Base-by-base conservation (phyloP, 2,888 invertebrate genomes). In the Eretmocerus hayati region DNA sequence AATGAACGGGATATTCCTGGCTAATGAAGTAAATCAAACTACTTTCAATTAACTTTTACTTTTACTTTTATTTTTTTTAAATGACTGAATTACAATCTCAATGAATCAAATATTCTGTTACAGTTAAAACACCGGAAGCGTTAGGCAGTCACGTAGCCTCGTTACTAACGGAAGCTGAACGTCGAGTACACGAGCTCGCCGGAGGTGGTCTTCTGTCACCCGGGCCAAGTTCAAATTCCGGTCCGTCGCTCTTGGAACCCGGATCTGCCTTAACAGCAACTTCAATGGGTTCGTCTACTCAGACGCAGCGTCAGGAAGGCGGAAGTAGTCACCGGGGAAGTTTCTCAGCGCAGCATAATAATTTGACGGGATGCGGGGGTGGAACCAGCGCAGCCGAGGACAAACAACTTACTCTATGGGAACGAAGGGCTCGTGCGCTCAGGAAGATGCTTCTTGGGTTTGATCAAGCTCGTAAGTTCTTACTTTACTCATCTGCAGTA, bases 341-440 rank as follows among this genome's bases (percentile, higher is more conserved):
- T 58, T 69, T 70, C 52, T 64, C 69, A 18, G 55, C 63, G 16
- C 66, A 65, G 52, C 66, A 71, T 58, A 69, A 68, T 58, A 67
- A 66, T 53, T 79, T 83, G 4, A 81, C 81, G 35, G 84, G 86
- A 31, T 86, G 87, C 66, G 75, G 81, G 15, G 79, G 78, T 30
- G 81, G 79, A 13, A 81, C 79, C n/a, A 84, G 86, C 63, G n/a
- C n/a, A n/a, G n/a, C n/a, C n/a, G 83, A 83, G 56, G 89, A 89
- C 66, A 89, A 90, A 63, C 89, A 90, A 70, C 82, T 87, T 42
- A 84, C 87, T 55, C 82, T 89, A 44, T 93, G 93, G 92, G 90
- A 93, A 60, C 79, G 91, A 54, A 81, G 90, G 61, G 81, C 85
- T 40, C 79, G 87, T 62, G 83, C 87, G 1, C 76, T 91, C 35